These are phyloP conservation scores for Mya arenaria DNA, from an alignment of 1,140 invertebrate species.

Conservation along the genomic window DNA sequence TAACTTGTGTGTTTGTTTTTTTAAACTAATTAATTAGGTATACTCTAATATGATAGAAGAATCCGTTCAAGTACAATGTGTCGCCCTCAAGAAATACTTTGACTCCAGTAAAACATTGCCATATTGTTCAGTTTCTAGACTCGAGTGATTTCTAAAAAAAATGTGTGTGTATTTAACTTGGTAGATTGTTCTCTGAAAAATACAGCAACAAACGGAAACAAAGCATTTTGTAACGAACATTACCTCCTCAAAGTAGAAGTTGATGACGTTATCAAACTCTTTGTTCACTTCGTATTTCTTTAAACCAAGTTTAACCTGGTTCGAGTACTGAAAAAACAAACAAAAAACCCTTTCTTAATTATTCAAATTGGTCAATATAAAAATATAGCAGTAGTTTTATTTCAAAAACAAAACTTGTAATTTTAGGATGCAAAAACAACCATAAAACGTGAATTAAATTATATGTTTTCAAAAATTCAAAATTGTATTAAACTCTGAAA, in stretches of 20 bases:
- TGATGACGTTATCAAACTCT: constrained; percentile 11
- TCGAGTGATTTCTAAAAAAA: too few relatives aligned
- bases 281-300: constrained; percentile 55
- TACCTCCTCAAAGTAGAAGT: constrained; percentile 55
- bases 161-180: too few relatives aligned
- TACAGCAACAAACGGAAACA: too few relatives aligned
- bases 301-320: constrained; percentile 36
- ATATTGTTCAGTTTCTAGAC: too few relatives aligned
- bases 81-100: too few relatives aligned
- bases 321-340: constrained; percentile 35
- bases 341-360: not conserved
- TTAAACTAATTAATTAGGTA: too few relatives aligned
- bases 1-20: too few relatives aligned
- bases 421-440: not conserved
- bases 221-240: too few relatives aligned
- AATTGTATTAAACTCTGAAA: not conserved
- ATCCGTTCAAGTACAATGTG: too few relatives aligned
- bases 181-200: too few relatives aligned
- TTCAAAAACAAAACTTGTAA: not conserved
- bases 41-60: too few relatives aligned
- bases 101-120: too few relatives aligned
- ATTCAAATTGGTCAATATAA: not conserved
- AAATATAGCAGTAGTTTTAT: not conserved
- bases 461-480: not conserved
- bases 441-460: not conserved